phyloP scores from a whole-genome alignment of 23 tunicate genomes.

The Ascidia mentula region DNA sequence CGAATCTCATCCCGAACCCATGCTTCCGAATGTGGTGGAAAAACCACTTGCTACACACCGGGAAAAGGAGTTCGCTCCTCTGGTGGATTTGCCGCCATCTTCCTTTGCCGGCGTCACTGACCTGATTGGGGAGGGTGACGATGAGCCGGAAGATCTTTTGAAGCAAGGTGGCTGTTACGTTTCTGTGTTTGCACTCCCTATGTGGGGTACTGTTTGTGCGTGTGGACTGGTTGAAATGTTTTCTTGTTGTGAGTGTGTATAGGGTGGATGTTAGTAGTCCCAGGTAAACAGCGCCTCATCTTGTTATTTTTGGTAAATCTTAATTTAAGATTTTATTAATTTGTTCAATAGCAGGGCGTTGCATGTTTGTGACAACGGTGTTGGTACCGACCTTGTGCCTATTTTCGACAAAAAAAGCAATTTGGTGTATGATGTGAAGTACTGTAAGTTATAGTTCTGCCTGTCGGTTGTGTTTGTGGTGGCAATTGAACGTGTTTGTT shows the following conservation, averaged over 20 bases:
- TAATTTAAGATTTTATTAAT: too few species aligned
- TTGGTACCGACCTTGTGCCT: too few species aligned
- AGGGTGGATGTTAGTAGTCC: too few species aligned
- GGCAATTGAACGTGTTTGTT: background rate
- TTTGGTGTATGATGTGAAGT: too few species aligned
- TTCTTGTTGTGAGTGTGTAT: too few species aligned
- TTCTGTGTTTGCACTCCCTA: background rate
- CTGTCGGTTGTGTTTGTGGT: background rate
- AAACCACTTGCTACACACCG: background rate
- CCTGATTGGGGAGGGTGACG: background rate
- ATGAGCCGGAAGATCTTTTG: background rate
- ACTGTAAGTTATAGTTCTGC: too few species aligned
- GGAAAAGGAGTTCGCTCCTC: background rate
- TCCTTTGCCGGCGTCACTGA: background rate
- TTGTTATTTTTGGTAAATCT: too few species aligned
- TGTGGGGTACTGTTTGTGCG: too few species aligned
- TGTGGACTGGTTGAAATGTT: too few species aligned
- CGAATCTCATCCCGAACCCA: background rate
- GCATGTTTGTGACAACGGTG: too few species aligned
- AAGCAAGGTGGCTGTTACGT: constrained; percentile 5
- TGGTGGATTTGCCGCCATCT: background rate
- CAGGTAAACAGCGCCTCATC: too few species aligned
- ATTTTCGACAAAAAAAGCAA: background rate
- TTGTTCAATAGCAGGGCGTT: too few species aligned
- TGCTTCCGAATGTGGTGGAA: background rate